Evolutionary conservation across 2,113 vertebrate species (phyloP), one percentile per base, ranked within the genome.

Genomic region (Oplegnathus fasciatus): DNA sequence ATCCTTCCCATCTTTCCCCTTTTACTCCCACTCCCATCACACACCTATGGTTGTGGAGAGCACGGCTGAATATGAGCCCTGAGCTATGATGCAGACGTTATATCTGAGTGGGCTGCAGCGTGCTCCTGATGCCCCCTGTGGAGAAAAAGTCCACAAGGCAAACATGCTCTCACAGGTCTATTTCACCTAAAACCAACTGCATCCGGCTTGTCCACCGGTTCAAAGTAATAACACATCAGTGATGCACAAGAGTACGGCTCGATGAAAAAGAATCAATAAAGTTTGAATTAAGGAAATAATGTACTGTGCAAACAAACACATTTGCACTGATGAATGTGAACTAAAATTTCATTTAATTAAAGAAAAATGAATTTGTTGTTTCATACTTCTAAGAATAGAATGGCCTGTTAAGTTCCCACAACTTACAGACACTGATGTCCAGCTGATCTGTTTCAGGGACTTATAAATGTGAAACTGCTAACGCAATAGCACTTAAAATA

Each of bases 41-140:
- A 92, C 89, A 89, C 89, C 89, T 91, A 84, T 80, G 80, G 80
- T 90, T 92, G 87, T 34, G 54, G 76, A 82, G 75, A 82, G 78
- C 64, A 37, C 2, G 37, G 86, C 78, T 91, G 83, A 88, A 91
- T 79, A 71, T 81, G 80, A 92, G 89, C 88, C 87, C 72, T 79
- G 83, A 91, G 88, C 86, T 78, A 65, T 66, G 64, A 86, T 87
- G 83, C 58, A 76, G 89, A 86, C 70, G 14, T 91, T 88, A 26
- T 55, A 93, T 90, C 46, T 32, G 42, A 78, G 82, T 75, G 84
- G 82, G 83, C 71, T 80, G 72, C 78, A 85, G 80, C 17, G 42
- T 42, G 74, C 81, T 86, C 69, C 64, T 28, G 28, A 76, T 79
- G 82, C 65, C 84, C 67, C 85, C 81, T 58, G 76, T 80, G 76